A percentile compares a stretch with the other conserved stretches of the same genome.
Conservation (phyloP, 37 sponge, comb jelly and placozoan genomes). For the Aphrocallistes beatrix region DNA sequence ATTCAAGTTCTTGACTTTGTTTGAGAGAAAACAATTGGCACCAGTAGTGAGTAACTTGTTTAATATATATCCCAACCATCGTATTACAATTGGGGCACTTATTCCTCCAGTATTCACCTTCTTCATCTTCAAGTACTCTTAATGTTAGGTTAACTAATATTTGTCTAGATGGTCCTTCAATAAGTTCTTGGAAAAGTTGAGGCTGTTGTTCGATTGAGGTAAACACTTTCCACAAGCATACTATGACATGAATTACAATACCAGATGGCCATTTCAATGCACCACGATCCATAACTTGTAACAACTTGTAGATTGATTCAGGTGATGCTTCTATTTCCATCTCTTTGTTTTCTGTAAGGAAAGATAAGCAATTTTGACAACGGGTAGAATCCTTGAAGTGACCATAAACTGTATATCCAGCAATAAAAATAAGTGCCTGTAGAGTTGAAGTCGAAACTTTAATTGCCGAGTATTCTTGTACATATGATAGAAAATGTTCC, state of each 20-base stretch:
- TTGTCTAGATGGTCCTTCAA: not conserved
- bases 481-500: not conserved
- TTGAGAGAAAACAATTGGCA: not conserved
- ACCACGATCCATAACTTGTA: not conserved
- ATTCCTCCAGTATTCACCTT: not conserved
- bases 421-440: not conserved
- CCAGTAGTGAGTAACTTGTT: not conserved
- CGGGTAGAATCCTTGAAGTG: not conserved
- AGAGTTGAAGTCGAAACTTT: not conserved
- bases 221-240: not conserved
- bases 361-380: not conserved
- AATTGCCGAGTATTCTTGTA: not conserved
- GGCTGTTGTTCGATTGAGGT: not conserved
- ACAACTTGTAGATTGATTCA: not conserved
- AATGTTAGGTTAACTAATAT: not conserved
- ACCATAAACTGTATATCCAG: not conserved
- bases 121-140: not conserved
- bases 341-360: not conserved
- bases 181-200: not conserved
- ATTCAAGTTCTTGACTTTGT: not conserved
- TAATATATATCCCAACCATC: not conserved
- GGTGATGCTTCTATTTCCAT: not conserved
- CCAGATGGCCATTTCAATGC: not conserved
- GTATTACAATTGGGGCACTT: not conserved
- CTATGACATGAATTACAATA: not conserved